Evolutionary conservation across 2,113 vertebrate genomes (phyloP).

Genomic region (Istiophorus platypterus): DNA sequence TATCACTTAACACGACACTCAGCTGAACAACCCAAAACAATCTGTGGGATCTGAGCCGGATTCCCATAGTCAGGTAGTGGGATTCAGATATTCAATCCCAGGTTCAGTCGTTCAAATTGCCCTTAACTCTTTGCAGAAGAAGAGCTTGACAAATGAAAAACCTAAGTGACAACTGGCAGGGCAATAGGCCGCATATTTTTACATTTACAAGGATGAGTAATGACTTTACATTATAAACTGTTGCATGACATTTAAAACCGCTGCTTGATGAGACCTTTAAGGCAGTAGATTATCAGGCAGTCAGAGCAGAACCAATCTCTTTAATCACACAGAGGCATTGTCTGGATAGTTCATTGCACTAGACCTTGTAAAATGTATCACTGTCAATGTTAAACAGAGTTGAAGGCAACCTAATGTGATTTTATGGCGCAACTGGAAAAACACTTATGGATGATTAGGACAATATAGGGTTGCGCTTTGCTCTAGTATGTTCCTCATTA

Average conservation of each 20-base stretch:
- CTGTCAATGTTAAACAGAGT: constrained; percentile 34
- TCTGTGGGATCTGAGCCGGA: no score
- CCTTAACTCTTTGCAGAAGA: background rate
- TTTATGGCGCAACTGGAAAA: constrained; percentile 31
- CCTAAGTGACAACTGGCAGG: background rate
- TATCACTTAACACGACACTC: no score
- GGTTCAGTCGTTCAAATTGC: background rate
- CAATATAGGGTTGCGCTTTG: background rate
- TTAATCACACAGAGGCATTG: constrained; percentile 22
- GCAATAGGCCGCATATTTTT: background rate
- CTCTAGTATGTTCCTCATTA: background rate
- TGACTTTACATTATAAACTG: constrained; percentile 2
- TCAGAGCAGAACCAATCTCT: constrained; percentile 14
- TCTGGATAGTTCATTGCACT: constrained; percentile 19
- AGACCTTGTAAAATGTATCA: constrained; percentile 24
- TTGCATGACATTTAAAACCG: background rate
- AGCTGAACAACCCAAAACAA: no score
- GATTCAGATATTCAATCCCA: no score
- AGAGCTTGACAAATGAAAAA: background rate
- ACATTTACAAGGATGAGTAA: background rate
- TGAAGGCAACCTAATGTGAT: constrained; percentile 35
- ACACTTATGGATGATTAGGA: constrained; percentile 32
- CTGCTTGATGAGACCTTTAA: background rate
- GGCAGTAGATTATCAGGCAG: background rate
- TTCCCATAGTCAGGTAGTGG: no score